Evolutionary conservation across 2,113 vertebrate genomes (phyloP).

Genomic region (Lophochroa leadbeateri): DNA sequence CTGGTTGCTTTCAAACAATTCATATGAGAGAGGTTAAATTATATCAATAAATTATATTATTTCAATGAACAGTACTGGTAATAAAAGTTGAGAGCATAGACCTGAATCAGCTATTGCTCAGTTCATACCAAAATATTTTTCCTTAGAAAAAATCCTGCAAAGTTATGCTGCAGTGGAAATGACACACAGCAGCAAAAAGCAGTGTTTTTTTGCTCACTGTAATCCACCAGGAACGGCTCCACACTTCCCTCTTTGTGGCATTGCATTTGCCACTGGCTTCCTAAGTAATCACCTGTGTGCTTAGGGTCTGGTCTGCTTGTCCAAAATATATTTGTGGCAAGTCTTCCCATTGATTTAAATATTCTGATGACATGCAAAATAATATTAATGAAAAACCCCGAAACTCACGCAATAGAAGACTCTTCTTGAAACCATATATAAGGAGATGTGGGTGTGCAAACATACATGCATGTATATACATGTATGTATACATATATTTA

Average conservation of each 20-base stretch:
- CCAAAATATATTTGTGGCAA: neutral
- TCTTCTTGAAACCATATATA: neutral
- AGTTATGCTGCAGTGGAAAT: neutral
- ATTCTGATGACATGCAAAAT: neutral
- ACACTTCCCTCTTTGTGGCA: neutral
- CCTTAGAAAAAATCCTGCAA: neutral
- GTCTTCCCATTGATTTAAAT: neutral
- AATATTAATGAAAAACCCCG: neutral
- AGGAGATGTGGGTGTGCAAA: neutral
- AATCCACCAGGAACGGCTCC: neutral
- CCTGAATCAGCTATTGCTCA: neutral
- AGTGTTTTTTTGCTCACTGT: neutral
- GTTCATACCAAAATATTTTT: neutral
- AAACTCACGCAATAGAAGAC: neutral
- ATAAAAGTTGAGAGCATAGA: neutral
- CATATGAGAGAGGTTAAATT: constrained; percentile 38
- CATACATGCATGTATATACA: accelerated
- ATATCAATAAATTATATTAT: constrained; percentile 48
- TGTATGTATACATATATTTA: neutral
- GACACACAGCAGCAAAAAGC: neutral
- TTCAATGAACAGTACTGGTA: neutral
- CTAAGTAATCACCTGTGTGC: neutral
- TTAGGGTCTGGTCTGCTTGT: neutral
- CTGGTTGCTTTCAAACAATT: constrained; percentile 45
- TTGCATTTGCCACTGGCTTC: neutral